These are phyloP conservation scores for Venustaconcha ellipsiformis DNA, from an alignment of 1,140 invertebrate species.

Conservation along the genomic window DNA sequence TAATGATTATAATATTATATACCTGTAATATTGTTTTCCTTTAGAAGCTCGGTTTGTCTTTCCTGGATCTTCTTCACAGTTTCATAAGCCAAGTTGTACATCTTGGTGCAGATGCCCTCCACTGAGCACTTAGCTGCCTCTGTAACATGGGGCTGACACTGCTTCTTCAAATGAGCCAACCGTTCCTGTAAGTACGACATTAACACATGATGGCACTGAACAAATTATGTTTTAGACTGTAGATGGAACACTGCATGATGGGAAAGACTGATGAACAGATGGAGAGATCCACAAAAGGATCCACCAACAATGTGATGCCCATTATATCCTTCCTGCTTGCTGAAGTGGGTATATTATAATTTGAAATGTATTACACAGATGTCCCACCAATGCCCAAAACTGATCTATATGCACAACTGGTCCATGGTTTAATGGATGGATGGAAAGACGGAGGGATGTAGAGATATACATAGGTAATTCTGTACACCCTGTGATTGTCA, in stretches of 20 bases:
- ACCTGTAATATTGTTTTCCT: constrained; percentile 77
- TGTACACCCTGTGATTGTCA: too few species aligned
- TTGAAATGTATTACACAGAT: too few species aligned
- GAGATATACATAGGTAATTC: too few species aligned
- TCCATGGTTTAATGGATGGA: too few species aligned
- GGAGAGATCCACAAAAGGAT: too few species aligned
- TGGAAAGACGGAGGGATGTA: too few species aligned
- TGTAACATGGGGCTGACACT: constrained; percentile 94
- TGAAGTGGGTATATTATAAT: too few species aligned
- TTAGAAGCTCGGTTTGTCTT: constrained; percentile 85
- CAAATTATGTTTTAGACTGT: neutral
- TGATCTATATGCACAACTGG: too few species aligned
- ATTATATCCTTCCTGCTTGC: too few species aligned
- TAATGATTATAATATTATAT: constrained; percentile 3
- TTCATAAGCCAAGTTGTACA: constrained; percentile 91
- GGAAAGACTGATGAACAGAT: too few species aligned
- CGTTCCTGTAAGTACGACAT: constrained; percentile 61
- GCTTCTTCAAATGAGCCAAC: constrained; percentile 78
- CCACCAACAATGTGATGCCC: too few species aligned
- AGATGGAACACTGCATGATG: neutral
- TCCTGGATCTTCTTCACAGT: constrained; percentile 92
- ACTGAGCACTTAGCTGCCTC: constrained; percentile 94
- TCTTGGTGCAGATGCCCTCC: constrained; percentile 95
- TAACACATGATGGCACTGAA: neutral
- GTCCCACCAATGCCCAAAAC: too few species aligned